Evolutionary conservation across 2,113 vertebrate genomes (phyloP).

Genomic region (Stegastes partitus): DNA sequence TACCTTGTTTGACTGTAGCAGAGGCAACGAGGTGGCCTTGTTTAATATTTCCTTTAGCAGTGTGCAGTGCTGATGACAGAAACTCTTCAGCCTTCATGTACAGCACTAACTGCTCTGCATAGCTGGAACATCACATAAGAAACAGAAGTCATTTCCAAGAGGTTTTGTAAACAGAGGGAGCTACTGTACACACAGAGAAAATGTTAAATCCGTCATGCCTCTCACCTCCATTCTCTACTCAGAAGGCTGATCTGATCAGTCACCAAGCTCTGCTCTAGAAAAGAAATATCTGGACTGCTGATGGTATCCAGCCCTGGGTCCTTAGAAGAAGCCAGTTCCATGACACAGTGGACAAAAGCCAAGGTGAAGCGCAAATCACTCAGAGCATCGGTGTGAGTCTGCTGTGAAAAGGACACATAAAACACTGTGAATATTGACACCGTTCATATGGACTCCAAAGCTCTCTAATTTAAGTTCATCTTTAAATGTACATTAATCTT

Average conservation of each 20-base stretch:
- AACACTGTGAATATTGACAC: conserved; percentile 8
- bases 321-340: conserved; percentile 91
- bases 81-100: conserved; percentile 96
- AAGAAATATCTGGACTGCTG: conserved; percentile 79
- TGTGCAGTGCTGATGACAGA: conserved; percentile 89
- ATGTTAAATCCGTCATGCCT: not conserved
- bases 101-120: conserved; percentile 93
- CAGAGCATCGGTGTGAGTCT: conserved; percentile 92
- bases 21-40: conserved; percentile 90
- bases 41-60: conserved; percentile 91
- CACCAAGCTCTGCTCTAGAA: conserved; percentile 92
- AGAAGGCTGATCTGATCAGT: conserved; percentile 96
- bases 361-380: conserved; percentile 91
- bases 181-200: not conserved
- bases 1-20: conserved; percentile 94
- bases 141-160: conserved; percentile 7
- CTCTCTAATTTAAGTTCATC: not conserved
- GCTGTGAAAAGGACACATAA: conserved; percentile 78
- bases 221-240: conserved; percentile 95
- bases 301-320: conserved; percentile 81
- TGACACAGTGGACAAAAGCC: conserved; percentile 91
- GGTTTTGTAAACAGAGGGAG: not conserved
- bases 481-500: not conserved
- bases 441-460: not conserved
- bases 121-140: conserved; percentile 82